Evolutionary conservation across 2,797 vertebrate species (phyloP), one percentile per base, ranked within the genome.

Genomic region (Lepilemur septentrionalis): DNA sequence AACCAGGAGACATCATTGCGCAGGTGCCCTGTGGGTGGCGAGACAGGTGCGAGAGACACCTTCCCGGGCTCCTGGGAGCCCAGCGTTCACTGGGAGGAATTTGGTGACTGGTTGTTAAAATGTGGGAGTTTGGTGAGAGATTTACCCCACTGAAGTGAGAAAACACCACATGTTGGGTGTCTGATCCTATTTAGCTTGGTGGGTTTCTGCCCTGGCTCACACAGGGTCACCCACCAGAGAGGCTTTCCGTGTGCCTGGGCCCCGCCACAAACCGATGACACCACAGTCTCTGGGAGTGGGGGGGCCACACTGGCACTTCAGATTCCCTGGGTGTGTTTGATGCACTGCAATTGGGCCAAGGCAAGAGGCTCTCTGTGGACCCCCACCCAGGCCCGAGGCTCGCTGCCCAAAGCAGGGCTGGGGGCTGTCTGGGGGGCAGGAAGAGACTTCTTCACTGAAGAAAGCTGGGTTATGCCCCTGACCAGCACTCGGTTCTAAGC

Each of bases 81-180:
- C 23, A 12, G 28, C 0, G 1, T 12, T 65, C 3, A 4, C 35
- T 0, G 4, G 12, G 1, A 46, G 57, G 73, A 43, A 7, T 59
- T 17, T 2, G 11, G 35, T 0, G 9, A 35, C 76, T 32, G 13
- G 4, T 1, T 13, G 38, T 52, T 55, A 25, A 17, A 20, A 7
- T 2, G 3, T 1, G 17, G 67, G 4, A 0, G 35, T 35, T 65
- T 13, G 59, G 30, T 3, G 12, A 4, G 32, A 20, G 32, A 17
- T 30, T 52, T 14, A 5, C 17, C 10, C 3, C 15, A 0, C 2
- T 1, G 52, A 41, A 18, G 35, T 5, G 0, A 32, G 41, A 73
- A 65, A 35, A 9, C 0, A 0, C 9, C 2, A 1, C 41, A 1
- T 1, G 0, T 20, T 0, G 4, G 50, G 15, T 12, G 12, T 22